A percentile compares a stretch with the other conserved stretches of the same genome.
These are phyloP conservation scores for Typhlichthys subterraneus DNA, from an alignment of 2,797 vertebrate species.

Conservation along the genomic window DNA sequence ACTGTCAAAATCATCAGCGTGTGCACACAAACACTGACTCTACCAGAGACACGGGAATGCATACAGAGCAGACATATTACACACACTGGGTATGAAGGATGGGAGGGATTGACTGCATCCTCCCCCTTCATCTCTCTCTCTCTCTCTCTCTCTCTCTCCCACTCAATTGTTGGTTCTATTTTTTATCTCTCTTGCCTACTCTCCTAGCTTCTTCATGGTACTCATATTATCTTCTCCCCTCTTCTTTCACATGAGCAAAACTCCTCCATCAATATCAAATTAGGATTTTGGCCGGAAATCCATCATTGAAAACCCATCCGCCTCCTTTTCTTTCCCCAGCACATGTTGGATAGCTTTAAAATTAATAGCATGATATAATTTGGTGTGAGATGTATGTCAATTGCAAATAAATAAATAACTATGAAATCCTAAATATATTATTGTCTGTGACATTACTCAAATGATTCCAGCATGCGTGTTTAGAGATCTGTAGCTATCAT, in stretches of 20 bases:
- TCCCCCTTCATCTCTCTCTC: slow-evolving; percentile 1
- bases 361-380: slow-evolving; percentile 21
- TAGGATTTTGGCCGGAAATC: slow-evolving; percentile 57
- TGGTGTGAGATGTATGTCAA: not conserved
- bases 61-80: slow-evolving; percentile 52
- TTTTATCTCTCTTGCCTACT: slow-evolving; percentile 13
- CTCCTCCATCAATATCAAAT: slow-evolving; percentile 49
- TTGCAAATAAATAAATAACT: not conserved
- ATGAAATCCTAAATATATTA: slow-evolving; percentile 10
- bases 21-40: slow-evolving; percentile 62
- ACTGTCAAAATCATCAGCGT: slow-evolving; percentile 76
- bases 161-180: slow-evolving; percentile 19
- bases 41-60: slow-evolving; percentile 56
- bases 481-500: slow-evolving; percentile 3
- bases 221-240: slow-evolving; percentile 58
- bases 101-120: slow-evolving; percentile 29
- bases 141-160: slow-evolving; percentile 8
- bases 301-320: slow-evolving; percentile 55
- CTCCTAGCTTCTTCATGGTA: slow-evolving; percentile 15
- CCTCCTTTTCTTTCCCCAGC: slow-evolving; percentile 18
- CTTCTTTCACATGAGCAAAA: slow-evolving; percentile 41
- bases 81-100: slow-evolving; percentile 29
- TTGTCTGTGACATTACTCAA: not conserved
- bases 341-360: slow-evolving; percentile 43
- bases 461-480: not conserved